A percentile compares a stretch with the other conserved stretches of the same genome.
Conservation (phyloP, 1,140 invertebrate genomes). For the Drosophila jambulina region DNA sequence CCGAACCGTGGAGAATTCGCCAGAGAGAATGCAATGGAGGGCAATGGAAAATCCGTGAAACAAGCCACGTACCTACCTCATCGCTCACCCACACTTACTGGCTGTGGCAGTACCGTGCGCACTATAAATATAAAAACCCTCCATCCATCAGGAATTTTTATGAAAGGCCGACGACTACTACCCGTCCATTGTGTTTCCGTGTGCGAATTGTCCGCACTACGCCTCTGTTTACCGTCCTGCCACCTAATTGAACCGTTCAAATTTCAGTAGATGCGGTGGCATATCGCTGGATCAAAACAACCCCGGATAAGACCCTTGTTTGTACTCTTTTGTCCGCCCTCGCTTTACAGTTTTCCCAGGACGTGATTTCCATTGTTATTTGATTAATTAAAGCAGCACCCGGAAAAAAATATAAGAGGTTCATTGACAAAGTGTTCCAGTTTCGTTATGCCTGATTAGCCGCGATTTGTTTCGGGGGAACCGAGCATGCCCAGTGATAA, state of each 20-base stretch:
- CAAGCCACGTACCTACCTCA: conserved; percentile 36
- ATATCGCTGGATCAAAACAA: conserved; percentile 24
- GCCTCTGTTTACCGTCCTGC: conserved; percentile 43
- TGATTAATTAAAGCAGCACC: conserved; percentile 27
- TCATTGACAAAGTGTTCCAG: conserved; percentile 13
- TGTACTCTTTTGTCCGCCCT: conserved; percentile 9
- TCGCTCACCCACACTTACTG: conserved; percentile 33
- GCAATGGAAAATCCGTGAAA: conserved; percentile 15
- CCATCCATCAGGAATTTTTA: conserved; percentile 30
- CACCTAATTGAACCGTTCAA: conserved; percentile 63
- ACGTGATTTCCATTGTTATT: conserved; percentile 24
- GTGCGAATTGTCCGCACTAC: conserved; percentile 17
- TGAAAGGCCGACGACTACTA: conserved; percentile 17
- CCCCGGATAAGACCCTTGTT: conserved; percentile 22
- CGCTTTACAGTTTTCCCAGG: conserved; percentile 24
- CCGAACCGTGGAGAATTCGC: conserved; percentile 11
- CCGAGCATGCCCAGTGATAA: not conserved
- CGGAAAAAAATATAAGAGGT: not conserved
- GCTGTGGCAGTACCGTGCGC: conserved; percentile 1
- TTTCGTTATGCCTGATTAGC: conserved; percentile 19
- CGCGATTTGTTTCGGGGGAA: not conserved
- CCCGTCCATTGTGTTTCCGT: conserved; percentile 17
- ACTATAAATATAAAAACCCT: conserved; percentile 29
- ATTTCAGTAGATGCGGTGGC: conserved; percentile 27
- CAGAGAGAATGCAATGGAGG: conserved; percentile 1